Evolutionary conservation across 92 coral and sea anemone species (phyloP), one percentile per base, ranked within the genome.

Genomic region (Paramuricea clavata): DNA sequence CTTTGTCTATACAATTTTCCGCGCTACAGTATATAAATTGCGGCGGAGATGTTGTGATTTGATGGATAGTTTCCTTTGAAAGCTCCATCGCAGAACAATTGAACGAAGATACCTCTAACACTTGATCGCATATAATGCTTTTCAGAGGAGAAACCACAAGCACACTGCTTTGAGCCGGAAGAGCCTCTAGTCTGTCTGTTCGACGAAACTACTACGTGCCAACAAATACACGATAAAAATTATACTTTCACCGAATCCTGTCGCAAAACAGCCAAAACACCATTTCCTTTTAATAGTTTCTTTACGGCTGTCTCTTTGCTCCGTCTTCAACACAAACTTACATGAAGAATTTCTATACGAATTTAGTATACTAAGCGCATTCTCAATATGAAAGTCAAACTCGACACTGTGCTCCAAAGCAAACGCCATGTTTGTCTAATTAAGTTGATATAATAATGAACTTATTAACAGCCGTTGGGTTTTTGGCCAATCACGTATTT

Each of bases 121-220:
- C 25, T 13, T 67, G 74, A 11, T 67, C 74, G 2, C 3, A 30
- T 2, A 32, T 65, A 10, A 65, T 65, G 17, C 74, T 9, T 30
- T 15, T 27, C 74, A 67, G 41, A 30, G 74, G 74, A 35, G 39
- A 67, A 4, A 67, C 44, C 5, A 67, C 74, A 35, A 67, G 36
- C 1, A 67, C 35, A 26, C 74, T 30, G 74, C 4, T 17, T 13
- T 19, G 35, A 35, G 36, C 36, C n/a, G n/a, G n/a, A n/a, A 67
- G 6, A 25, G 1, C 2, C 35, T 31, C 22, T 22, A 15, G 74
- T 15, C 23, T 16, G n/a, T 67, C 41, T 67, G 11, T 6, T 3
- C 7, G 30, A 30, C 35, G 3, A 17, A 17, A 17, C 8, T 54
- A 17, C 27, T 54, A n/a, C 22, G 62, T 19, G 62, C 62, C 22